A percentile compares a stretch with the other conserved stretches of the same genome.
Evolutionary conservation across 2,888 invertebrate genomes (phyloP).

Genomic region (Drosophila cognata): DNA sequence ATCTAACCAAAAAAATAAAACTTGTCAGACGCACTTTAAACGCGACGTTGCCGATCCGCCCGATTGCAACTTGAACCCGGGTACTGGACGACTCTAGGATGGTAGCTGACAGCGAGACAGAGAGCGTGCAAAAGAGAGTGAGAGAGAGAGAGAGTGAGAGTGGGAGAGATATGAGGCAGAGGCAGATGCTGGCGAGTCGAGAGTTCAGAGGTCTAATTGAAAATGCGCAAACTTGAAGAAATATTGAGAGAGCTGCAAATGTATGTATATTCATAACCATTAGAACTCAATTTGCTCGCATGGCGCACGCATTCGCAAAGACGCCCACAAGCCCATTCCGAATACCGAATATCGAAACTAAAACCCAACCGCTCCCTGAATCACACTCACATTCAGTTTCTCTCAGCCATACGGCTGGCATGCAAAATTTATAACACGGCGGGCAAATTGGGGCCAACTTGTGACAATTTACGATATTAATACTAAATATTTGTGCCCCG

Average conservation of each 20-base stretch:
- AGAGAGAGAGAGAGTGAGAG: conserved; percentile 6
- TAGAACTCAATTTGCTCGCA: conserved; percentile 73
- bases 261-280: conserved; percentile 59
- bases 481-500: conserved; percentile 83
- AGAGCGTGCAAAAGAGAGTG: conserved; percentile 12
- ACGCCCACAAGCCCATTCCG: conserved; percentile 61
- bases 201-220: conserved; percentile 83
- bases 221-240: conserved; percentile 78
- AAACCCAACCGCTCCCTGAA: conserved; percentile 3
- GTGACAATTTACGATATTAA: conserved; percentile 82
- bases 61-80: conserved; percentile 16
- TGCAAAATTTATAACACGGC: conserved; percentile 78
- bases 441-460: conserved; percentile 83
- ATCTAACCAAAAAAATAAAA: conserved; percentile 31
- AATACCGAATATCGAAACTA: conserved; percentile 1
- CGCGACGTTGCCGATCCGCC: conserved; percentile 20
- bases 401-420: conserved; percentile 36
- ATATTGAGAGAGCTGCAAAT: conserved; percentile 70
- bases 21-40: conserved; percentile 68
- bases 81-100: conserved; percentile 20
- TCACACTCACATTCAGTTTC: conserved; percentile 8
- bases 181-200: conserved; percentile 50
- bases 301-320: conserved; percentile 54
- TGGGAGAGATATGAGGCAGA: conserved; percentile 19
- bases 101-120: conserved; percentile 9